Percentiles rank a stretch among this genome's conserved stretches.
Conservation (phyloP, 2,888 invertebrate species). For the Pollenia angustigena region DNA sequence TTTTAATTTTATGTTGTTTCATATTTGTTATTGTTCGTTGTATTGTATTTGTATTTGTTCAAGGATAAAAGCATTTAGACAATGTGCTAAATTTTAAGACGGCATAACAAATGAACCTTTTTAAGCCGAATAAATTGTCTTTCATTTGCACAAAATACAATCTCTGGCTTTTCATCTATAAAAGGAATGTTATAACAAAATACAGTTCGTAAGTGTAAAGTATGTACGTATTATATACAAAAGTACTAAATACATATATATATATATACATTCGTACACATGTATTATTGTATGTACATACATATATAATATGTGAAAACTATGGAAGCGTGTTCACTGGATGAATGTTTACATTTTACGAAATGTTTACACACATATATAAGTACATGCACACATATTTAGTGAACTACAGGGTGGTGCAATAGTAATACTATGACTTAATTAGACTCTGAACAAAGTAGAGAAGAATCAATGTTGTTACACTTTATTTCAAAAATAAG, state of each 20-base stretch:
- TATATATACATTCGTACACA: too few relatives aligned
- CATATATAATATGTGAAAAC: too few relatives aligned
- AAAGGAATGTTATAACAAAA: constrained; percentile 33
- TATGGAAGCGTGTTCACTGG: too few relatives aligned
- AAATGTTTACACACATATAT: too few relatives aligned
- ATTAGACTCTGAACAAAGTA: background rate
- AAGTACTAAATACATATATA: too few relatives aligned
- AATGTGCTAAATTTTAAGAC: constrained; percentile 70
- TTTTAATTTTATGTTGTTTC: constrained; percentile 4
- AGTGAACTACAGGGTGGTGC: too few relatives aligned
- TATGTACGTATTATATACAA: background rate
- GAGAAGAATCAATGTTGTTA: too few relatives aligned
- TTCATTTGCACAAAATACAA: constrained; percentile 55
- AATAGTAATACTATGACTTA: too few relatives aligned
- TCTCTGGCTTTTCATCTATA: constrained; percentile 20
- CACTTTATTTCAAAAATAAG: too few relatives aligned
- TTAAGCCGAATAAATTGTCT: constrained; percentile 71
- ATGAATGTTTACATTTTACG: too few relatives aligned
- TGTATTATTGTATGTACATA: too few relatives aligned
- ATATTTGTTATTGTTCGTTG: background rate
- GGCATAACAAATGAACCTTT: constrained; percentile 69
- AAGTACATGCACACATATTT: too few relatives aligned
- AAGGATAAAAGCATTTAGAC: constrained; percentile 55
- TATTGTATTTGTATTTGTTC: background rate
- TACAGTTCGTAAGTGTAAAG: background rate